Evolutionary conservation across 2,113 vertebrate species (phyloP), one percentile per base, ranked within the genome.

Genomic region (Hypomesus transpacificus): DNA sequence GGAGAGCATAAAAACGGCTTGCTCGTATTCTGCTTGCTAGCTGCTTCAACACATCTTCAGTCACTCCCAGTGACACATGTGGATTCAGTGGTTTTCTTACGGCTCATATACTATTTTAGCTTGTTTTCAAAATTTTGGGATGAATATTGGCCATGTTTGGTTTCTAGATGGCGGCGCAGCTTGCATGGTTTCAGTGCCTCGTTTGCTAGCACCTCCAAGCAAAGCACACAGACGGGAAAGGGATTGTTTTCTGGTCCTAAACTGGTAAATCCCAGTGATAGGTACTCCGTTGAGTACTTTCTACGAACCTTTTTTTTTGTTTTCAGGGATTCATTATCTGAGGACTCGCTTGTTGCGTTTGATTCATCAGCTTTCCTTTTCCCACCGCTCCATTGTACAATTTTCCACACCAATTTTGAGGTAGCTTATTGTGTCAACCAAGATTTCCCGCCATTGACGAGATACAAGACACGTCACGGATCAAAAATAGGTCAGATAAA

Each of bases 61-160:
- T 85, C 68, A 0, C 76, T 79, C 39, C 78, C 83, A 17, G 74
- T 84, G 28, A 87, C 75, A 8, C 76, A 76, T 26, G 75, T 75
- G 57, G 76, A 79, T 66, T 80, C 75, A 56, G 66, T 80, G 75
- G 79, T 80, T 83, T 85, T 87, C 78, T 74, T 59, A 20, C 17
- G 16, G 13, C 53, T 70, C 56, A 52, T 8, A 75, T 56, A 80
- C 80, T 14, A 81, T 78, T 77, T 87, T 77, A 13, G 77, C 82
- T 82, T 83, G 83, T 83, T 86, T 84, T 31, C 58, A 73, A 78
- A 81, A 85, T 61, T 84, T 66, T 5, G 70, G 71, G 75, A 79
- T 79, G 84, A 82, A 84, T 81, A 63, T 84, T 70, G 28, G 18
- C 66, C 67, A 69, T 69, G 53, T 57, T 57, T 69, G n/a, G 51